Percentiles rank a stretch among this genome's conserved stretches.
phyloP scores from a whole-genome alignment of 30 jellyfish, hydroid and myxozoan species.

The Mastigias papua region DNA sequence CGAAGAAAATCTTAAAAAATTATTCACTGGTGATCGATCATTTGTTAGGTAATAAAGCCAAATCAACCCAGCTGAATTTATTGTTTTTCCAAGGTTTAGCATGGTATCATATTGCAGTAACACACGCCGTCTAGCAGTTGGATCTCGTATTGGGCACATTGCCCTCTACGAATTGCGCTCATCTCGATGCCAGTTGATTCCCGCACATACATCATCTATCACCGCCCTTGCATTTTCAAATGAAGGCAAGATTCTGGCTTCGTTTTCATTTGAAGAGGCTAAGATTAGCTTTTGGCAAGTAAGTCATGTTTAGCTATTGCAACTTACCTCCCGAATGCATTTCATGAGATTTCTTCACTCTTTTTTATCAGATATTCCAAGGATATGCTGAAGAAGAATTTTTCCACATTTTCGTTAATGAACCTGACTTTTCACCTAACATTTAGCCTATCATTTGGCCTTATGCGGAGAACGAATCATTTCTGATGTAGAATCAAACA shows the following conservation, averaged over 20 bases:
- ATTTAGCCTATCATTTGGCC: no score
- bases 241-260: slow-evolving; percentile 97
- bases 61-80: not conserved
- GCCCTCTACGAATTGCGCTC: slow-evolving; percentile 96
- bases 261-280: slow-evolving; percentile 84
- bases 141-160: slow-evolving; percentile 94
- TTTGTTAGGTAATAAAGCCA: no score
- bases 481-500: no score
- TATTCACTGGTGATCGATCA: no score
- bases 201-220: slow-evolving; percentile 85
- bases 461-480: no score
- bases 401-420: no score
- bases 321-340: not conserved
- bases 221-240: slow-evolving; percentile 92
- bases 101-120: slow-evolving; percentile 94
- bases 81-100: slow-evolving; percentile 57
- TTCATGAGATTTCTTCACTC: not conserved
- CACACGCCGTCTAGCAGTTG: slow-evolving; percentile 99
- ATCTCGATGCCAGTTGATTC: slow-evolving; percentile 90
- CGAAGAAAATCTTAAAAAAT: no score
- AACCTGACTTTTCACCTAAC: no score
- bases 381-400: no score
- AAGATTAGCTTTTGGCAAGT: slow-evolving; percentile 96
- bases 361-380: no score
- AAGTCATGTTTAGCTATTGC: slow-evolving; percentile 1